Conservation (phyloP, 2,113 vertebrate species). For the Rafetus swinhoei region DNA sequence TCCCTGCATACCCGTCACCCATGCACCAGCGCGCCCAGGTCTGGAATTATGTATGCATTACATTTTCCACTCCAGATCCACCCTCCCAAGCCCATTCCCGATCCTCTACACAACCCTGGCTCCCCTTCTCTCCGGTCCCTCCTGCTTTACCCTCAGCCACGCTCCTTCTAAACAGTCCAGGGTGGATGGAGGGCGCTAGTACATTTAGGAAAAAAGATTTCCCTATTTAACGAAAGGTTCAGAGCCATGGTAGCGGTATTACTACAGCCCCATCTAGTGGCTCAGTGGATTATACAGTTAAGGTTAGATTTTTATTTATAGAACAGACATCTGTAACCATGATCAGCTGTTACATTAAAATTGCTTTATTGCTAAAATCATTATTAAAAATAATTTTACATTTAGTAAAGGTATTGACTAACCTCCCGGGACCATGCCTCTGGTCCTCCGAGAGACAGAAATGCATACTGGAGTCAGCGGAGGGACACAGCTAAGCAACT, state of each 20-base stretch:
- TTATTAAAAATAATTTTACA: neutral
- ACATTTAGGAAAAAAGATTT: neutral
- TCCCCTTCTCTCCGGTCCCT: neutral
- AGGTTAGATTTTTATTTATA: rapidly evolving
- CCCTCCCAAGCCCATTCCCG: no score
- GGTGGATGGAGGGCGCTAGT: no score
- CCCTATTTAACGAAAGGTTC: neutral
- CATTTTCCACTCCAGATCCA: neutral
- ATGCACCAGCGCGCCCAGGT: no score
- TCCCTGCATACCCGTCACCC: neutral
- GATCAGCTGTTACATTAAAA: rapidly evolving
- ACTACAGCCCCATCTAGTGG: neutral
- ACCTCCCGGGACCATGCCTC: neutral
- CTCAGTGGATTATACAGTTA: rapidly evolving
- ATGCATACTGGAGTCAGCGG: neutral
- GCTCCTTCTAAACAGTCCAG: neutral
- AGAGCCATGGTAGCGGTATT: neutral
- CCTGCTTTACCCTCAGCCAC: neutral
- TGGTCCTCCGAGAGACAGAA: constrained; percentile 31
- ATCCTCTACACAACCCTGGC: no score
- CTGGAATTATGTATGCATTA: neutral
- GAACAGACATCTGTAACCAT: neutral
- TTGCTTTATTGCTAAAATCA: constrained; percentile 39
- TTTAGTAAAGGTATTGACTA: constrained; percentile 8
- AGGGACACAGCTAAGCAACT: neutral